These are phyloP conservation scores for Colletes gigas DNA, from an alignment of 1,140 invertebrate genomes.

Conservation along the genomic window DNA sequence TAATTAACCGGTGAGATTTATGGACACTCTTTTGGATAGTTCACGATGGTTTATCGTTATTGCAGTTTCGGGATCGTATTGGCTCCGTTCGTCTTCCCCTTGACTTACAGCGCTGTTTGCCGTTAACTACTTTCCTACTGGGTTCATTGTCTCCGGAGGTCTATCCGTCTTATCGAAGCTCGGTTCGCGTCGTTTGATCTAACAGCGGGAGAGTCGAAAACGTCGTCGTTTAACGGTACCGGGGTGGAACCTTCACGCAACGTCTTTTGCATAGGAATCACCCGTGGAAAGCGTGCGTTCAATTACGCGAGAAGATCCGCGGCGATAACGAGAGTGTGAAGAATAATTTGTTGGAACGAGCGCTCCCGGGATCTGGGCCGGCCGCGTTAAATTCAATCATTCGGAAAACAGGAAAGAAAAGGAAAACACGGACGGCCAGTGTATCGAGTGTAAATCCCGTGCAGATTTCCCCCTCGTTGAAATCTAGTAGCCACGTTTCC, in stretches of 20 bases:
- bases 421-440: background rate
- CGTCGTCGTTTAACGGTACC: too few relatives aligned
- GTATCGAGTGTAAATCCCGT: background rate
- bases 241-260: too few relatives aligned
- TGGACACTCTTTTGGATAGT: background rate
- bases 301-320: background rate
- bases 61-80: background rate
- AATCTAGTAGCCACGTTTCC: too few relatives aligned
- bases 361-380: background rate
- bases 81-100: background rate
- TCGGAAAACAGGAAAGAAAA: background rate
- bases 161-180: background rate
- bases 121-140: constrained; percentile 17
- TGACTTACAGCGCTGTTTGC: background rate
- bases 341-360: background rate
- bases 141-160: background rate
- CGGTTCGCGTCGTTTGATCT: background rate
- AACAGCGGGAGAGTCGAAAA: background rate
- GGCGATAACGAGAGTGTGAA: background rate
- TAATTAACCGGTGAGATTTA: background rate
- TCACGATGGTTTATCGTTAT: background rate
- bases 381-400: background rate
- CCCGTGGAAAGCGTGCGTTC: background rate
- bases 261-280: constrained; percentile 2
- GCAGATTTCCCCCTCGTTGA: too few relatives aligned